phyloP scores from a whole-genome alignment of 2,888 invertebrate species.

The Druceiella hillmani region DNA sequence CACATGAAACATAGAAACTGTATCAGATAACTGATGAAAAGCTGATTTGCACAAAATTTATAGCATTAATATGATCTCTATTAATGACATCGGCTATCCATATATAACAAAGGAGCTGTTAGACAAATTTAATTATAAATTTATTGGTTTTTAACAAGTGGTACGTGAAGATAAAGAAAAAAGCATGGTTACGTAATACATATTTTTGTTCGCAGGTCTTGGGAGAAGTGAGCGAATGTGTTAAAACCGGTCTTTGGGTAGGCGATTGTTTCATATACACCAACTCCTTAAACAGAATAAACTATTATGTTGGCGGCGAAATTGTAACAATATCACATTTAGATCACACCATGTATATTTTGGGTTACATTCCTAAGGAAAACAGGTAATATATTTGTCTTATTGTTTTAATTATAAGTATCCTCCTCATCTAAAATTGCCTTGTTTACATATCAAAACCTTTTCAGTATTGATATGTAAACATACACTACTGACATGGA shows the following conservation, averaged over 20 bases:
- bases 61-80: too few species aligned
- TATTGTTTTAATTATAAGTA: constrained; percentile 4
- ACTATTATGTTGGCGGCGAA: constrained; percentile 99
- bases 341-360: constrained; percentile 93
- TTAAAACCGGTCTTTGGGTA: constrained; percentile 95
- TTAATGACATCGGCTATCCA: too few species aligned
- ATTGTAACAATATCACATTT: constrained; percentile 97
- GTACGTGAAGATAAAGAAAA: too few species aligned
- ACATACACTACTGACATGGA: too few species aligned
- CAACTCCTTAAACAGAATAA: constrained; percentile 93
- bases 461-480: too few species aligned
- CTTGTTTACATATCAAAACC: too few species aligned
- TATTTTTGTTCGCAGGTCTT: constrained; percentile 63
- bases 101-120: too few species aligned
- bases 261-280: constrained; percentile 99
- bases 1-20: not conserved
- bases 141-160: too few species aligned
- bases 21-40: constrained; percentile 2
- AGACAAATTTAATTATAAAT: too few species aligned
- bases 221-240: constrained; percentile 84
- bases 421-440: too few species aligned
- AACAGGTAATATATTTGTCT: constrained; percentile 51
- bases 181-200: too few species aligned
- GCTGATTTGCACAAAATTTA: not conserved
- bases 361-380: constrained; percentile 94